Evolutionary conservation across 2,888 invertebrate genomes (phyloP), one percentile per base, ranked within the genome.

Genomic region (Eupsilia transversa): DNA sequence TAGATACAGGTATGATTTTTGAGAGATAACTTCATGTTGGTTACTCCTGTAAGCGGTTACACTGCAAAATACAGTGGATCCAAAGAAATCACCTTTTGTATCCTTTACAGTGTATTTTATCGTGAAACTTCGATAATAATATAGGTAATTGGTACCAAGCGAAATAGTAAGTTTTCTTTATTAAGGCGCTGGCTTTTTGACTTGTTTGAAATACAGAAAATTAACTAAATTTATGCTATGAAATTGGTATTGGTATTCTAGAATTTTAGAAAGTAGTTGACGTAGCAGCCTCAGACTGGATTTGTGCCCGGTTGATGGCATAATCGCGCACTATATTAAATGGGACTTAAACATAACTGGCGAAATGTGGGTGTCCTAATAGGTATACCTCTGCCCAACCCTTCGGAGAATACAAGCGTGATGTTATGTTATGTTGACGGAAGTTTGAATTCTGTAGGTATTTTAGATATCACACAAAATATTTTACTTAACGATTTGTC

Each of bases 1-100:
- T 88, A 97, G 97, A 92, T 98, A 97, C 96, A 97, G 97, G 98
- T 98, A 94, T 94, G 27, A 20, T 52, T 38, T 30, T n/a, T 5
- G 33, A 41, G 9, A 30, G 0, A n/a, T 41, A 23, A 20, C 12
- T 33, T 49, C 6, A 46, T 0, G 0, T n/a, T 57, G 23, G 10
- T 17, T 14, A 41, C 14, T 57, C 2, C 17, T 41, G 0, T 23
- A n/a, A n/a, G n/a, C n/a, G n/a, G n/a, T 20, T 33, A 0, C 5
- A 41, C 7, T 27, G 10, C 3, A 30, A 12, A 17, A n/a, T 46
- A 12, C 1, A 5, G 17, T 10, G 17, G 17, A n/a, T 1, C 49
- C 4, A 33, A 10, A 52, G 33, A 17, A 17, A 52, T 14, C 49
- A n/a, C 17, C 17, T 35, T 3, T 33, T 49, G 10, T 65, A n/a